Evolutionary conservation across 1,140 invertebrate species (phyloP).

Genomic region (Brachionus koreanus): DNA sequence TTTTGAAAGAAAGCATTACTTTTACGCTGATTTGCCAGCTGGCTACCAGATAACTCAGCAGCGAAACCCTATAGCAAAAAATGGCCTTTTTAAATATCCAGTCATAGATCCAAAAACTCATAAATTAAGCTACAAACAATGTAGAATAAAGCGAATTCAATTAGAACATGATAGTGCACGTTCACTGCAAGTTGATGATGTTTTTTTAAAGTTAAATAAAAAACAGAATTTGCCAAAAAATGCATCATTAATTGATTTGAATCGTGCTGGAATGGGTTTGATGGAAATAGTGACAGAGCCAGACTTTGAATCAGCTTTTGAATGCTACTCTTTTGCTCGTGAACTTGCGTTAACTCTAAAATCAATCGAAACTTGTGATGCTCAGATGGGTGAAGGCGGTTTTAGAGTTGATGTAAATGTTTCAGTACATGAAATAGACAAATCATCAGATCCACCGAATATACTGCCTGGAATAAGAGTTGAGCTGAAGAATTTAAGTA

Average conservation of each 20-base stretch:
- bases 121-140: slow-evolving; percentile 57
- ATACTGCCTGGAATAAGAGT: slow-evolving; percentile 7
- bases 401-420: slow-evolving; percentile 44
- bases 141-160: slow-evolving; percentile 78
- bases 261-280: slow-evolving; percentile 82
- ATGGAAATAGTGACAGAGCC: slow-evolving; percentile 97
- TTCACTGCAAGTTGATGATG: slow-evolving; percentile 74
- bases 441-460: neutral
- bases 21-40: slow-evolving; percentile 91
- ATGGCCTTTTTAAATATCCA: slow-evolving; percentile 76
- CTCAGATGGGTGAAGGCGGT: neutral
- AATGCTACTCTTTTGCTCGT: slow-evolving; percentile 25
- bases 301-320: slow-evolving; percentile 18
- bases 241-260: slow-evolving; percentile 75
- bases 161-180: slow-evolving; percentile 97
- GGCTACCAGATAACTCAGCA: slow-evolving; percentile 99
- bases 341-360: slow-evolving; percentile 2
- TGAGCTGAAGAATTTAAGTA: slow-evolving; percentile 40
- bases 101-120: slow-evolving; percentile 60
- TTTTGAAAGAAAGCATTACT: slow-evolving; percentile 98
- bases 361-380: neutral
- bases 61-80: slow-evolving; percentile 74
- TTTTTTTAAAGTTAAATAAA: slow-evolving; percentile 46
- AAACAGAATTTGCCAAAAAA: neutral
- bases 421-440: slow-evolving; percentile 22